A percentile compares a stretch with the other conserved stretches of the same genome.
phyloP scores from a whole-genome alignment of 2,113 vertebrate genomes.

The Urocitellus parryii region DNA sequence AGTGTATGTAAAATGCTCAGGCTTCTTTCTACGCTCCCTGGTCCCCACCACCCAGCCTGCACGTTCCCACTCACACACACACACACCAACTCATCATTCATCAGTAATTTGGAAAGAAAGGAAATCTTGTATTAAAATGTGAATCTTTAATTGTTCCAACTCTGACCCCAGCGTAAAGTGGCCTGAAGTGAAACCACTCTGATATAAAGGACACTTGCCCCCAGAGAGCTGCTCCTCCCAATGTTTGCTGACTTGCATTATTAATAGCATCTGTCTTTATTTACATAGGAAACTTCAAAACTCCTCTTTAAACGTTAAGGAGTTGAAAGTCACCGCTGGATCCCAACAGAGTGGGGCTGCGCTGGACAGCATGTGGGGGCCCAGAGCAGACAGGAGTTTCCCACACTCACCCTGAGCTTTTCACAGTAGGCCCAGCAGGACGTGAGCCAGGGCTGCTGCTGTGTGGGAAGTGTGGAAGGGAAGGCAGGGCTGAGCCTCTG shows the following conservation, averaged over 20 bases:
- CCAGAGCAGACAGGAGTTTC: not conserved
- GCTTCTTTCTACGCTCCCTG: too few species aligned
- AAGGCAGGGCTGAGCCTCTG: not conserved
- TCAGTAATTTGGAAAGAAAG: too few species aligned
- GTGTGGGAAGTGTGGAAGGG: not conserved
- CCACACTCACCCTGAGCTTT: not conserved
- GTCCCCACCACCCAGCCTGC: too few species aligned
- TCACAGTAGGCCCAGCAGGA: accelerated
- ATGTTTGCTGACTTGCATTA: not conserved
- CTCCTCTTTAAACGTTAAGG: not conserved
- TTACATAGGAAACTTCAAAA: not conserved
- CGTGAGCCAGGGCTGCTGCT: not conserved
- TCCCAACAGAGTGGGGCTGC: not conserved
- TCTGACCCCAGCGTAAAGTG: too few species aligned
- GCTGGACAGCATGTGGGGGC: accelerated
- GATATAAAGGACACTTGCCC: not conserved
- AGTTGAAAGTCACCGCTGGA: not conserved
- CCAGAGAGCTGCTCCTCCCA: not conserved
- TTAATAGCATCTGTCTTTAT: not conserved
- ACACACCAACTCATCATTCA: too few species aligned
- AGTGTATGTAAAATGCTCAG: too few species aligned
- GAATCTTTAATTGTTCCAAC: too few species aligned
- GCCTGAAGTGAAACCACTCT: too few species aligned
- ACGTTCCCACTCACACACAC: too few species aligned
- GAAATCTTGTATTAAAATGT: too few species aligned